Evolutionary conservation across 2,888 invertebrate genomes (phyloP).

Genomic region (Peribatodes rhomboidaria): DNA sequence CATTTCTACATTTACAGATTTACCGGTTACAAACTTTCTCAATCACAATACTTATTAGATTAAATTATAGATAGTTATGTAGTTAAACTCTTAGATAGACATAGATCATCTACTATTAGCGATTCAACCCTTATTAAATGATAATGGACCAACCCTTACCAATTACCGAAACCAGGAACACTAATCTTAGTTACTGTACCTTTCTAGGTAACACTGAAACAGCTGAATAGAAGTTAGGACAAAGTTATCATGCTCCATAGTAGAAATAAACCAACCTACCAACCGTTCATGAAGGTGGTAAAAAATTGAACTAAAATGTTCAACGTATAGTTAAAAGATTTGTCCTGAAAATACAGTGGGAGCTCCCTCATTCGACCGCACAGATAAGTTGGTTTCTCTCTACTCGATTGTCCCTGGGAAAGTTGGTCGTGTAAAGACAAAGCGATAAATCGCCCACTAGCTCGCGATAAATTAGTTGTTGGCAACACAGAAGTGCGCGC

Average conservation of each 20-base stretch:
- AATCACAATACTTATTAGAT: too few relatives aligned
- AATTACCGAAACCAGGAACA: neutral
- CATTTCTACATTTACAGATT: too few relatives aligned
- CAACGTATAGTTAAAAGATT: neutral
- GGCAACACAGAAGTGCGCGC: constrained; percentile 39
- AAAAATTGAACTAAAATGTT: neutral
- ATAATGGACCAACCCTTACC: neutral
- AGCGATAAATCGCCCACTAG: constrained; percentile 45
- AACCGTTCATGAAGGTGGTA: neutral
- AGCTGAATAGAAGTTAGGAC: constrained; percentile 35
- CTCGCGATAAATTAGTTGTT: constrained; percentile 45
- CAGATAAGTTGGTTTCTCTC: neutral
- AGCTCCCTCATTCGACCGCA: neutral
- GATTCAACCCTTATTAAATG: neutral
- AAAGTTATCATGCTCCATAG: constrained; percentile 34
- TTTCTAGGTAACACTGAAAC: constrained; percentile 3
- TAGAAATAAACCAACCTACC: neutral
- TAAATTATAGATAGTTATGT: too few relatives aligned
- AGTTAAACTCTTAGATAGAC: neutral
- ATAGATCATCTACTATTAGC: neutral
- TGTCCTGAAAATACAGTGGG: neutral
- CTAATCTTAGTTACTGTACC: constrained; percentile 11
- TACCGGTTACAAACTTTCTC: too few relatives aligned
- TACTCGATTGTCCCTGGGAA: constrained; percentile 39
- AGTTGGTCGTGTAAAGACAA: constrained; percentile 48